phyloP scores from a whole-genome alignment of 1,140 invertebrate species.

The Halotydeus destructor region DNA sequence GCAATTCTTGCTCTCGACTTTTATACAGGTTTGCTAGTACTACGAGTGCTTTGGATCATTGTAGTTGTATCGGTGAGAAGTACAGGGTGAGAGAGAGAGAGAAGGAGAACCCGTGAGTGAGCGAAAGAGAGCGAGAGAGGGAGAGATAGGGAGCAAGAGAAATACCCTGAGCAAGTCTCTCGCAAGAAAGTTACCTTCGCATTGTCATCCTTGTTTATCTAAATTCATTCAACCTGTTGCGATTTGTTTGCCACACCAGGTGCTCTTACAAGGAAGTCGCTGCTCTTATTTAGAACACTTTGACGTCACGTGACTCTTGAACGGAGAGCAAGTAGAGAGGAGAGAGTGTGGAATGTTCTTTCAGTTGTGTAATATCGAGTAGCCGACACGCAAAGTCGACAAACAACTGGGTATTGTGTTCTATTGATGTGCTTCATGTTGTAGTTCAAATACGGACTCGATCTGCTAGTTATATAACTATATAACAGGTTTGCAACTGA shows the following conservation, averaged over 20 bases:
- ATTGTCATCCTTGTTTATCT: conserved; percentile 1
- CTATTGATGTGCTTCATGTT: too few species aligned
- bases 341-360: too few species aligned
- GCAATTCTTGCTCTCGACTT: too few species aligned
- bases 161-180: background rate
- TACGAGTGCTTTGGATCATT: too few species aligned
- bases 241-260: background rate
- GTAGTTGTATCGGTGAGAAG: too few species aligned
- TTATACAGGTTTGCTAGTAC: too few species aligned
- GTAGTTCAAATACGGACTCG: too few species aligned
- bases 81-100: background rate
- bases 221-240: background rate
- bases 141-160: conserved; percentile 6
- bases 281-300: conserved; percentile 1
- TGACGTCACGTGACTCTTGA: background rate
- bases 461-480: too few species aligned
- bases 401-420: too few species aligned
- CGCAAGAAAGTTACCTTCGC: background rate
- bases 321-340: background rate
- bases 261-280: background rate
- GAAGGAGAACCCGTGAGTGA: conserved; percentile 5
- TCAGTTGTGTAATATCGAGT: too few species aligned
- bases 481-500: too few species aligned
- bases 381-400: too few species aligned
- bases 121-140: conserved; percentile 9